Evolutionary conservation across 2,888 invertebrate species (phyloP), one percentile per base, ranked within the genome.

Genomic region (Digitonthophagus gazella): DNA sequence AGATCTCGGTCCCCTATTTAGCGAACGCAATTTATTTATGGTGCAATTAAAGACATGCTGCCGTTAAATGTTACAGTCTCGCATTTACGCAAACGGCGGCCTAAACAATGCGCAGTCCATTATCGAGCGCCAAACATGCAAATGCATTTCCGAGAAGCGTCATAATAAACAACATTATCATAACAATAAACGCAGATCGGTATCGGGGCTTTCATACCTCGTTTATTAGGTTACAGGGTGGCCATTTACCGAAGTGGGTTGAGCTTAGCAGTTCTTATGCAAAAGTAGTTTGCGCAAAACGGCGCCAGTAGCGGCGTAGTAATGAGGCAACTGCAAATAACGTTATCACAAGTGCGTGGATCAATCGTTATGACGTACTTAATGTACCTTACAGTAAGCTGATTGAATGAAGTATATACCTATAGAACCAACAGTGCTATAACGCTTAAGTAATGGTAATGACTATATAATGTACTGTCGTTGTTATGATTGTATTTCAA

Each of bases 91-190:
- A 16, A 18, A 16, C 16, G 61, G 20, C 20, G 20, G 20, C 18
- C 19, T 20, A 61, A 61, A 61, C 61, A 61, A 61, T 61, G 18
- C 61, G n/a, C 61, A n/a, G 61, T 18, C 61, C 61, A 61, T 61
- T 61, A 61, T 18, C 61, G 61, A 18, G 18, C 19, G 14, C 20
- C 20, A 61, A 61, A 61, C 61, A 61, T 61, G 61, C 61, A 61
- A 61, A 61, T 61, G 61, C 61, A 18, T 61, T 67, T 67, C 67
- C 64, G 14, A 67, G 67, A 67, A 67, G 56, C 15, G 44, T 67
- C 64, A 22, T 19, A 64, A 67, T 67, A 61, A 61, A 61, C 61
- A 61, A 61, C 20, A 67, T 67, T 64, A 67, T 55, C 55, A 64
- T 67, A 64, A 64, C 64, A 64, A 64, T 67, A 57, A 66, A 58